These are phyloP conservation scores for Barnardius zonarius DNA, from an alignment of 2,113 vertebrate genomes.

Conservation along the genomic window DNA sequence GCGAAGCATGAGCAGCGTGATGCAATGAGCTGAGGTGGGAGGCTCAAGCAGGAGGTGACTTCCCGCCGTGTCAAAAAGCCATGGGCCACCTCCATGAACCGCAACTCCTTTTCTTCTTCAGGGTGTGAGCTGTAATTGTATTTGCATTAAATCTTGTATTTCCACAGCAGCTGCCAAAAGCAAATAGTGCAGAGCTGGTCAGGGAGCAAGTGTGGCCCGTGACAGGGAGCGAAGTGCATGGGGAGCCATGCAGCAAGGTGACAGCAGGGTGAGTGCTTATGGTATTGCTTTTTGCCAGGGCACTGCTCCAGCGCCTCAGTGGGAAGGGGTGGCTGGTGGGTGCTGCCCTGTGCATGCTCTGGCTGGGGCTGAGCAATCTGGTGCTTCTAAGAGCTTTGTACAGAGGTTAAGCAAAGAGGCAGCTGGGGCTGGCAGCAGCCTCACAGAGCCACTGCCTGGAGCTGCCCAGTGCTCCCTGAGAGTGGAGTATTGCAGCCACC, in stretches of 20 bases:
- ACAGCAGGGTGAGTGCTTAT: fast-evolving
- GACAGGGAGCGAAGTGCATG: background rate
- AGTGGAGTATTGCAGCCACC: fast-evolving
- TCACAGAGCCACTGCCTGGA: background rate
- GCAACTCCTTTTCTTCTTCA: background rate
- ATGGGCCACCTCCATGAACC: background rate
- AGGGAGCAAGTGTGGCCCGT: fast-evolving
- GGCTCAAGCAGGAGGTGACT: background rate
- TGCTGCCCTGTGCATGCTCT: background rate
- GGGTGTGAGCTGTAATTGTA: background rate
- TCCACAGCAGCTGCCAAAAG: background rate
- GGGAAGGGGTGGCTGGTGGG: background rate
- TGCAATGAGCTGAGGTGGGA: background rate
- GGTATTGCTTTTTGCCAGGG: background rate
- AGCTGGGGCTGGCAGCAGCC: background rate
- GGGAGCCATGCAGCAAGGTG: fast-evolving
- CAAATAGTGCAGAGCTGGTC: fast-evolving
- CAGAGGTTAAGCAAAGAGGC: fast-evolving
- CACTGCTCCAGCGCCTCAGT: background rate
- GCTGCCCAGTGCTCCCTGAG: background rate
- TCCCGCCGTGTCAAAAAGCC: background rate
- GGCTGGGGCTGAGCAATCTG: fast-evolving
- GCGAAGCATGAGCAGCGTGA: background rate
- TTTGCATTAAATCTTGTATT: background rate
- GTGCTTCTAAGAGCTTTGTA: background rate